Percentiles rank a stretch among this genome's conserved stretches.
These are phyloP conservation scores for Epirrhoe tristata DNA, from an alignment of 2,888 invertebrate species.

Conservation along the genomic window DNA sequence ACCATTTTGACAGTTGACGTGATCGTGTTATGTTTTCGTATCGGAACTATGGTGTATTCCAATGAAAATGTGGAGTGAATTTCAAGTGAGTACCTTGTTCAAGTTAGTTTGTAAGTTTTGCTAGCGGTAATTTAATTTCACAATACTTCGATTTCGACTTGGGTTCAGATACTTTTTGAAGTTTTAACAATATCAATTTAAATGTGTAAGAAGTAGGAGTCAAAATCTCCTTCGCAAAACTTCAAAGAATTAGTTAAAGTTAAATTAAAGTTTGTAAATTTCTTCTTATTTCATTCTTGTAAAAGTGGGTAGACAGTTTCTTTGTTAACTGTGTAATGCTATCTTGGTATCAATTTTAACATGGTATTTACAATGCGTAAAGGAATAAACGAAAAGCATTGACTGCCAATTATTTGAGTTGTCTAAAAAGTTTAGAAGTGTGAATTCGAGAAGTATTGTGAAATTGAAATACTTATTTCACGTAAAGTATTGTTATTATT, in stretches of 20 bases:
- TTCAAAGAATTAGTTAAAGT: slow-evolving; percentile 20
- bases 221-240: slow-evolving; percentile 11
- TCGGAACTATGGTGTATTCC: slow-evolving; percentile 85
- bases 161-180: slow-evolving; percentile 50
- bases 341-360: background rate
- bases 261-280: slow-evolving; percentile 26
- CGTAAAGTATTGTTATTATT: background rate
- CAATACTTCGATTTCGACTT: slow-evolving; percentile 51
- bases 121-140: slow-evolving; percentile 36
- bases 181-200: slow-evolving; percentile 43
- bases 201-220: slow-evolving; percentile 32
- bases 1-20: slow-evolving; percentile 83
- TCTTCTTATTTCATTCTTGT: slow-evolving; percentile 10
- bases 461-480: slow-evolving; percentile 8
- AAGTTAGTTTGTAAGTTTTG: slow-evolving; percentile 20
- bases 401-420: background rate
- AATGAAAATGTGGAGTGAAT: slow-evolving; percentile 86
- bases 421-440: background rate
- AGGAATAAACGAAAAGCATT: slow-evolving; percentile 1
- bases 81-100: slow-evolving; percentile 71
- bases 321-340: slow-evolving; percentile 1
- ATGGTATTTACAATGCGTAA: background rate
- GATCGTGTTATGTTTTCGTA: slow-evolving; percentile 84
- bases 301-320: slow-evolving; percentile 35
- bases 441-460: background rate